Evolutionary conservation across 2,797 vertebrate species (phyloP).

Genomic region (Hippoglossus hippoglossus): DNA sequence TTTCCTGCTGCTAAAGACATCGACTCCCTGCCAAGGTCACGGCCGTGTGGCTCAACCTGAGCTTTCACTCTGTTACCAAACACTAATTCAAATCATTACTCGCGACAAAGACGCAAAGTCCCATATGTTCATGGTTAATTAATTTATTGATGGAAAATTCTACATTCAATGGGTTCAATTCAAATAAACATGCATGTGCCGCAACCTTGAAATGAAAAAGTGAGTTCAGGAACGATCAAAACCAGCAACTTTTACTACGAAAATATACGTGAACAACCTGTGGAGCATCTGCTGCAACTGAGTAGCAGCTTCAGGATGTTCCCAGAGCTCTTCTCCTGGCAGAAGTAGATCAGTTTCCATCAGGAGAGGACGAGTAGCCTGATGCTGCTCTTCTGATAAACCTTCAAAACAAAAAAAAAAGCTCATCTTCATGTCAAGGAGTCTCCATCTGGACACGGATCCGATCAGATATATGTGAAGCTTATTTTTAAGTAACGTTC

Average conservation of each 20-base stretch:
- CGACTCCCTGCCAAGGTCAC: background rate
- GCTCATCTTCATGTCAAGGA: constrained; percentile 1
- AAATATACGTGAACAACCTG: background rate
- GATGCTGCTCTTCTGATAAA: constrained; percentile 3
- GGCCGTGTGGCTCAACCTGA: constrained; percentile 1
- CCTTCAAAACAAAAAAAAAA: background rate
- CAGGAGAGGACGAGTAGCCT: constrained; percentile 4
- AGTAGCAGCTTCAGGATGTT: constrained; percentile 1
- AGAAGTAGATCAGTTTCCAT: constrained; percentile 23
- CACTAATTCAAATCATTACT: background rate
- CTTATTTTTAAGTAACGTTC: background rate
- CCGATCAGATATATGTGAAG: too few species aligned
- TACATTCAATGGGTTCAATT: constrained; percentile 1
- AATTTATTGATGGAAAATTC: constrained; percentile 49
- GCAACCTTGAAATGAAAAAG: background rate
- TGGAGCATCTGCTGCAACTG: background rate
- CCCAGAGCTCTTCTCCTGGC: constrained; percentile 21
- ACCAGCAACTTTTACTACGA: background rate
- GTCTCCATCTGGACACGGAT: background rate
- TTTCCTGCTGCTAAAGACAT: background rate
- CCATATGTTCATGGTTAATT: constrained; percentile 1
- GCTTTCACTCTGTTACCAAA: constrained; percentile 6
- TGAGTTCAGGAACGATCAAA: background rate
- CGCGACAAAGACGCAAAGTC: constrained; percentile 27
- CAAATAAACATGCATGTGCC: constrained; percentile 1